phyloP scores from a whole-genome alignment of 2,888 invertebrate species.

The Tupiocoris notatus region DNA sequence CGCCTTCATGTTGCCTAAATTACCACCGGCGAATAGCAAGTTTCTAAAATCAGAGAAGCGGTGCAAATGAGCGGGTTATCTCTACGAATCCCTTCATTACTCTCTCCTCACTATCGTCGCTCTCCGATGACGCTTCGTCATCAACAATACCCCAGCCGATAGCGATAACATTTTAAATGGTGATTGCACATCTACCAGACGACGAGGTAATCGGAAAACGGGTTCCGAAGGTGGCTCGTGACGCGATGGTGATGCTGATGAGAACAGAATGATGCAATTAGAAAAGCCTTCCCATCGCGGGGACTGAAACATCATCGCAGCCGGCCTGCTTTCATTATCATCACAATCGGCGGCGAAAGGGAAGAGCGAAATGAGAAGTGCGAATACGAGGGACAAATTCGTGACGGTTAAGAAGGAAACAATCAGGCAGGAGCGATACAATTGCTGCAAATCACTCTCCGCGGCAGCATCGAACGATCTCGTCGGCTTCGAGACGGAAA shows the following conservation, averaged over 20 bases:
- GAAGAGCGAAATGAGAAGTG: not conserved
- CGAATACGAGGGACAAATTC: not conserved
- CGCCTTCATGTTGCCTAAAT: too few relatives aligned
- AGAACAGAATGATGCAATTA: not conserved
- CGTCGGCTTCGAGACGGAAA: not conserved
- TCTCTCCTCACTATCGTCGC: not conserved
- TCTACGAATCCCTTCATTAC: not conserved
- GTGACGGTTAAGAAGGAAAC: not conserved
- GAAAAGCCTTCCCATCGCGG: not conserved
- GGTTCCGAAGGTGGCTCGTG: not conserved
- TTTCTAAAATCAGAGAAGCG: too few relatives aligned
- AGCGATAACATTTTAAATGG: not conserved
- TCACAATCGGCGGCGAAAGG: not conserved
- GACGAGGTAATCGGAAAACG: not conserved
- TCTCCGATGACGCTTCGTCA: not conserved
- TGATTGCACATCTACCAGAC: not conserved
- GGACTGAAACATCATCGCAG: not conserved
- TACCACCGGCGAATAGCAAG: too few relatives aligned
- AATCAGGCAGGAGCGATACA: not conserved
- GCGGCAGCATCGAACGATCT: not conserved
- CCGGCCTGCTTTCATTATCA: not conserved
- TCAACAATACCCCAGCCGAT: not conserved
- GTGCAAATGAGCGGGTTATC: not conserved
- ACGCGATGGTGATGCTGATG: not conserved
- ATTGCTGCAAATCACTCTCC: not conserved